Base-by-base conservation (phyloP, 1,140 invertebrate genomes). In the Panulirus ornatus region DNA sequence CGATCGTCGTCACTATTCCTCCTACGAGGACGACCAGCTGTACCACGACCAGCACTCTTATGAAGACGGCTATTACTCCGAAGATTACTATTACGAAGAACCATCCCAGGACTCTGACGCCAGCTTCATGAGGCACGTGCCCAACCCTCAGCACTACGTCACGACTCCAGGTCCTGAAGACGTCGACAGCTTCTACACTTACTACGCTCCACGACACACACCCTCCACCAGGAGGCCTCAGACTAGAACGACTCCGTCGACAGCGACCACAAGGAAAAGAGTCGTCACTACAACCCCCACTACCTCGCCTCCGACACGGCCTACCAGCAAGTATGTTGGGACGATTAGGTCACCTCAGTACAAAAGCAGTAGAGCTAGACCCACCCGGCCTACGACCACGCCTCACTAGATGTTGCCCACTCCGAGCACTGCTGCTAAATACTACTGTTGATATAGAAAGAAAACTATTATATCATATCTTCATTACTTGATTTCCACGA, bases 21-120 rank as follows among this genome's bases (percentile, higher is more conserved):
- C 42, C n/a, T 79, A 47, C 22, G 76, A 79, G 11, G 42, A 79
- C 76, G 42, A 79, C 76, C n/a, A 47, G 1, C 36, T 44, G 19
- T n/a, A 78, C 34, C 38, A 78, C n/a, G 75, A 8, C 9, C 14
- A 79, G n/a, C n/a, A 79, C 42, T 19, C 40, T n/a, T n/a, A 79
- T 1, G n/a, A 11, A 3, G 27, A 19, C 2, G 76, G 30, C 9
- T 76, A 76, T 22, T 3, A 2, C 2, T 16, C 9, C 34, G 8
- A 42, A 30, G 8, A 79, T 5, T 51, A 51, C 44, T 16, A n/a
- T 22, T 22, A 66, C 34, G 19, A 73, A 2, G 11, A 58, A 19
- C 54, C 54, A 58, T 58, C 54, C 19, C 54, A 58, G 11, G 19
- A 5, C 22, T 14, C 16, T 14, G 54, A 58, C 14, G 5, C 14